These are phyloP conservation scores for Carpatolechia fugitivella DNA, from an alignment of 2,888 invertebrate genomes.

Conservation along the genomic window DNA sequence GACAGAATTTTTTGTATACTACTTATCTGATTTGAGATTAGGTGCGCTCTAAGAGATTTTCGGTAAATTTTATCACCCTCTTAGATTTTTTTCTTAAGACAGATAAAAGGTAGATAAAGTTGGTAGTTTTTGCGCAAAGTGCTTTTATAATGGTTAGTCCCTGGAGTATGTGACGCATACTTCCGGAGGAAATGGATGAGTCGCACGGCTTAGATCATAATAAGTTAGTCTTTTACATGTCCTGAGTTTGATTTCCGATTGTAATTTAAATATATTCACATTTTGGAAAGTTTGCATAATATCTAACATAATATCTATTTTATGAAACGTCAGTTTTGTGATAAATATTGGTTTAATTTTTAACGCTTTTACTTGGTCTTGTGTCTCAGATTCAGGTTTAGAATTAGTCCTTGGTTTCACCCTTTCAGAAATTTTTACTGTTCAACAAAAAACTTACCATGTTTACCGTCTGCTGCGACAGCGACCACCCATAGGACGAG, in stretches of 20 bases:
- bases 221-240: constrained; percentile 7
- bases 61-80: constrained; percentile 43
- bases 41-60: constrained; percentile 45
- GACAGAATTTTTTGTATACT: constrained; percentile 49
- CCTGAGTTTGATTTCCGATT: constrained; percentile 5
- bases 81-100: constrained; percentile 23
- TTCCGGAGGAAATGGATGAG: constrained; percentile 6
- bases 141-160: background rate
- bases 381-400: too few species aligned
- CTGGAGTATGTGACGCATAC: background rate
- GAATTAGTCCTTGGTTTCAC: too few species aligned
- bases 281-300: too few species aligned
- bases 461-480: constrained; percentile 60
- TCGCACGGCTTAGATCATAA: background rate
- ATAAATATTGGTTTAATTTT: too few species aligned
- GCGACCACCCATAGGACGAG: constrained; percentile 75
- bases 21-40: constrained; percentile 65
- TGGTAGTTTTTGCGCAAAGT: constrained; percentile 25
- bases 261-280: background rate
- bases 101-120: constrained; percentile 38
- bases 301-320: too few species aligned
- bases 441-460: constrained; percentile 55
- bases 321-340: too few species aligned
- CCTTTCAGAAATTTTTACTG: too few species aligned
- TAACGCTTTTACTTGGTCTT: too few species aligned